Conservation (phyloP, 2,888 invertebrate genomes). For the Nycteola revayana region DNA sequence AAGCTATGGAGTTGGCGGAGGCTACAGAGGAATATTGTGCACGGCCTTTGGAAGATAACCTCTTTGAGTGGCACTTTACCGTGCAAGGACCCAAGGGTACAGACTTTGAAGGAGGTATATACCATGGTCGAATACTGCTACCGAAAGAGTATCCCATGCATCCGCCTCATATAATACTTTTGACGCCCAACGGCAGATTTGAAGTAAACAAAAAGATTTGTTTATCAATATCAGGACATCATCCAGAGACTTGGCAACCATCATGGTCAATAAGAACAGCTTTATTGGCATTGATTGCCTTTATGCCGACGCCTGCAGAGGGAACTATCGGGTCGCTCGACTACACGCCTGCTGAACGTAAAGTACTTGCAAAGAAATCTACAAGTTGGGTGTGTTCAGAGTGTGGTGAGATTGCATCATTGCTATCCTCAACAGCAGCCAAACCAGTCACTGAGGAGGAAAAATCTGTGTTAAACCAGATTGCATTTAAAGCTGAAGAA, state of each 20-base stretch:
- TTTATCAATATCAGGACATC: conserved; percentile 96
- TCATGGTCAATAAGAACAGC: conserved; percentile 98
- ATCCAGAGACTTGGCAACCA: conserved; percentile 99
- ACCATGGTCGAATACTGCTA: conserved; percentile 95
- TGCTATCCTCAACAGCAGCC: conserved; percentile 72
- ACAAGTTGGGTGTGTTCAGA: conserved; percentile 60
- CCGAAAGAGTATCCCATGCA: conserved; percentile 99
- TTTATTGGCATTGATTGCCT: conserved; percentile 94
- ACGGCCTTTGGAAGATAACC: conserved; percentile 95
- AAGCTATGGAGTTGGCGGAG: conserved; percentile 92
- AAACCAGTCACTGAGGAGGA: conserved; percentile 75
- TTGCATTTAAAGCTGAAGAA: conserved; percentile 77
- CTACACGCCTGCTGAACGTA: conserved; percentile 92
- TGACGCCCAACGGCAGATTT: conserved; percentile 97
- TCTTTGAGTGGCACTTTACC: conserved; percentile 99
- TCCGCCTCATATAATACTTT: conserved; percentile 95
- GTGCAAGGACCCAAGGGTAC: conserved; percentile 93
- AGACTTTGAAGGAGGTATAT: conserved; percentile 94
- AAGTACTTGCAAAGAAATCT: conserved; percentile 89
- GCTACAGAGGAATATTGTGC: conserved; percentile 95
- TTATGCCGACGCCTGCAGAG: conserved; percentile 95
- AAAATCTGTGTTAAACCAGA: conserved; percentile 70
- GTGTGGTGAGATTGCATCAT: conserved; percentile 65
- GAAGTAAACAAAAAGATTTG: conserved; percentile 97
- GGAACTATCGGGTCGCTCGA: conserved; percentile 96